A percentile compares a stretch with the other conserved stretches of the same genome.
These are phyloP conservation scores for Sylvia borin DNA, from an alignment of 2,797 vertebrate genomes.

Conservation along the genomic window DNA sequence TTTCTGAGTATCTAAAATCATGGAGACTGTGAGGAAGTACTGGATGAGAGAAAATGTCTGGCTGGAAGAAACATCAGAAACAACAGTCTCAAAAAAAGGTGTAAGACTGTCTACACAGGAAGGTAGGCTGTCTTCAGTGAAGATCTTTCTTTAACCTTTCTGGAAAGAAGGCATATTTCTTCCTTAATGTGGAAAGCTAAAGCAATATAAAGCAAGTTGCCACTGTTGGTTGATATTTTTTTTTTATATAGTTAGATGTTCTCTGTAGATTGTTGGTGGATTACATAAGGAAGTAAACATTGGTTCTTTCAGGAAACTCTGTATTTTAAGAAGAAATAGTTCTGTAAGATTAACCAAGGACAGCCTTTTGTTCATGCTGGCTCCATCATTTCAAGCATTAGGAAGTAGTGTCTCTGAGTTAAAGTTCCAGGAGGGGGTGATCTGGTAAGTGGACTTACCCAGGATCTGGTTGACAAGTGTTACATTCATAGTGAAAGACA, in stretches of 20 bases:
- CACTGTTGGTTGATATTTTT: neutral
- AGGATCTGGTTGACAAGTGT: neutral
- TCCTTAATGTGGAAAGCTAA: neutral
- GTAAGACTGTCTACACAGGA: slow-evolving; percentile 42
- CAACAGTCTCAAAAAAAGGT: slow-evolving; percentile 56
- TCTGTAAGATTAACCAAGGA: neutral
- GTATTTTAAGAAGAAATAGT: neutral
- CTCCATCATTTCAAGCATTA: neutral
- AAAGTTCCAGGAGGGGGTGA: neutral
- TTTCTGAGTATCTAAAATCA: slow-evolving; percentile 61
- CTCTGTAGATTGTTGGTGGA: neutral
- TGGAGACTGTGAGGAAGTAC: slow-evolving; percentile 59
- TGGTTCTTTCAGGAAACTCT: neutral
- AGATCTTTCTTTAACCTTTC: slow-evolving; percentile 44
- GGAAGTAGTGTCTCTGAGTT: neutral
- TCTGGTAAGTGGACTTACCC: neutral
- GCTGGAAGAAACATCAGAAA: slow-evolving; percentile 53
- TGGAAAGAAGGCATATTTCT: neutral
- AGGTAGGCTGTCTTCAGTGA: slow-evolving; percentile 60
- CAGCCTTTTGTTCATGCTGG: neutral
- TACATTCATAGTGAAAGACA: neutral
- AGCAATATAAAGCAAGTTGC: neutral
- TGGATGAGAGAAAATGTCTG: slow-evolving; percentile 58
- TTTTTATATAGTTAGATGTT: neutral
- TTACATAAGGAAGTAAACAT: neutral